These are phyloP conservation scores for Watsonalla cultraria DNA, from an alignment of 2,888 invertebrate genomes.

Conservation along the genomic window DNA sequence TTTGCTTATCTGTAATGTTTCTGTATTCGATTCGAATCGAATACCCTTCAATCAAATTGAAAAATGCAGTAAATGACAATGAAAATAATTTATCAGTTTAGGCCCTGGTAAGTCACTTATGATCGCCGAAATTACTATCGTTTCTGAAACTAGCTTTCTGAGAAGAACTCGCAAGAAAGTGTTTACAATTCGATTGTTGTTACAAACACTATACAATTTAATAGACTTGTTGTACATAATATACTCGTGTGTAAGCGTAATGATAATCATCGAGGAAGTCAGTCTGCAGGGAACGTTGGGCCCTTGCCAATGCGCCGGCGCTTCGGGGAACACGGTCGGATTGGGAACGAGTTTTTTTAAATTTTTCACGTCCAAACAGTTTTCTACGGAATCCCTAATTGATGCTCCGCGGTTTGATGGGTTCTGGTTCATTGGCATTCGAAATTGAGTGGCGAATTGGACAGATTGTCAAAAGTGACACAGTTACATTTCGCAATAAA, in stretches of 20 bases:
- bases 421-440: neutral
- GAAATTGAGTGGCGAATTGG: neutral
- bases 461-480: neutral
- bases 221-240: neutral
- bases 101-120: too few species aligned
- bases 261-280: neutral
- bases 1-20: too few species aligned
- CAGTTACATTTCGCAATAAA: neutral
- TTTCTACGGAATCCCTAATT: constrained; percentile 1
- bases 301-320: constrained; percentile 40
- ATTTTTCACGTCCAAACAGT: neutral
- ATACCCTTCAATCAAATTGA: too few species aligned
- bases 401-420: neutral
- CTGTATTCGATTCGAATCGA: too few species aligned
- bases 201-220: too few species aligned
- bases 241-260: neutral
- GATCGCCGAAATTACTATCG: too few species aligned
- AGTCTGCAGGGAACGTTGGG: constrained; percentile 35
- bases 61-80: too few species aligned
- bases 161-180: too few species aligned
- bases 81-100: too few species aligned
- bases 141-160: too few species aligned
- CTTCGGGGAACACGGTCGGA: constrained; percentile 30
- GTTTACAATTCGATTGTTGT: too few species aligned
- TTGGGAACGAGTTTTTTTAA: neutral